A percentile compares a stretch with the other conserved stretches of the same genome.
These are phyloP conservation scores for Eudemis profundana DNA, from an alignment of 2,888 invertebrate genomes.

Conservation along the genomic window DNA sequence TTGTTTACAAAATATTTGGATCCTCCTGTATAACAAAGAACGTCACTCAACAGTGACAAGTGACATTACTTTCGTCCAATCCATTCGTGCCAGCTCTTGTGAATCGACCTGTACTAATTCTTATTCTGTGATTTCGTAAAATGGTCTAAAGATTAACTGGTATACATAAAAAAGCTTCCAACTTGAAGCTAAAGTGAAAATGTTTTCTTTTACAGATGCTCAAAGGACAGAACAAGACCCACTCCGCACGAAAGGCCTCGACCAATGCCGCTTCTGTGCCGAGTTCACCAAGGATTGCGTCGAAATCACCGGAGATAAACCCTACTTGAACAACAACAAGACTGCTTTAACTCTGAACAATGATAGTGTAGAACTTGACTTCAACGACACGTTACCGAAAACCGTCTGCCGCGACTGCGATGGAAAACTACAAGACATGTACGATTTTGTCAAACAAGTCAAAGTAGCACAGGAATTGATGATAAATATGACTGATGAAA, in stretches of 20 bases:
- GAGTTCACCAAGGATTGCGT: neutral
- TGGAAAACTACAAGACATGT: constrained; percentile 1
- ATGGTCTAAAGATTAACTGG: too few species aligned
- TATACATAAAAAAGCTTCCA: too few species aligned
- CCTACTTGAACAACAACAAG: constrained; percentile 1
- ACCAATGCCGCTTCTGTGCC: constrained; percentile 17
- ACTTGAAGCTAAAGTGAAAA: too few species aligned
- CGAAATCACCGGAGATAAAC: neutral
- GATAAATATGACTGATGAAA: neutral
- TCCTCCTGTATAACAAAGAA: too few species aligned
- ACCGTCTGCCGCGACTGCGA: constrained; percentile 14
- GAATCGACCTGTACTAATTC: too few species aligned
- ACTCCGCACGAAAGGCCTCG: neutral
- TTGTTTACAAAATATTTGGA: too few species aligned
- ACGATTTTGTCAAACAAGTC: constrained; percentile 17
- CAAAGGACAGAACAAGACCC: neutral
- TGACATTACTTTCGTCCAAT: too few species aligned
- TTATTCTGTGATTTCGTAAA: too few species aligned
- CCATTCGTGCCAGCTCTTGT: too few species aligned
- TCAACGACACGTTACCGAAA: constrained; percentile 4
- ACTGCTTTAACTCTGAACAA: neutral
- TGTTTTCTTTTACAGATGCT: neutral
- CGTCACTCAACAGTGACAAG: too few species aligned
- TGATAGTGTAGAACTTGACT: constrained; percentile 19
- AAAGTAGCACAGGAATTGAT: constrained; percentile 16